Conservation (phyloP, 1,140 invertebrate genomes). For the Oppia nitens region DNA sequence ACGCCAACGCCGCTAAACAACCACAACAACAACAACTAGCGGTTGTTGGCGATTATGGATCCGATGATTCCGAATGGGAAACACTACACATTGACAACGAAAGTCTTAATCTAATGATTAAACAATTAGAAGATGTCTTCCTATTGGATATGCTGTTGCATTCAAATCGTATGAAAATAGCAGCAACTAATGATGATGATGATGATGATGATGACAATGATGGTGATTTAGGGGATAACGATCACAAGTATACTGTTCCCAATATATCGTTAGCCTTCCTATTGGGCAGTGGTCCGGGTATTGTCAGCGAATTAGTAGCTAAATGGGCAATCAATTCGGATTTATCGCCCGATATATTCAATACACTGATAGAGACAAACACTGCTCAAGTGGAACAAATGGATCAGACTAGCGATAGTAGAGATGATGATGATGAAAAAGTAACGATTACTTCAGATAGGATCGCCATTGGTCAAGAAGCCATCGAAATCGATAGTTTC, state of each 20-base stretch:
- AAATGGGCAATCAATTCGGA: conserved; percentile 56
- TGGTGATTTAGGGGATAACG: conserved; percentile 25
- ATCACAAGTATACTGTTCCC: too few relatives aligned
- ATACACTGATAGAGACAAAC: conserved; percentile 29
- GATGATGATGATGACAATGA: conserved; percentile 2
- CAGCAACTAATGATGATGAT: too few relatives aligned
- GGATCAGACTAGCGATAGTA: background rate
- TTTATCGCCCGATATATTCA: conserved; percentile 38
- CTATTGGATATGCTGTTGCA: conserved; percentile 42
- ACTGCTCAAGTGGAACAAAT: conserved; percentile 22
- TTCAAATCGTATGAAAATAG: conserved; percentile 1
- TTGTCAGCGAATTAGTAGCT: conserved; percentile 60
- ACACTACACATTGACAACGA: conserved; percentile 63
- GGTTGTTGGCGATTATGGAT: conserved; percentile 17
- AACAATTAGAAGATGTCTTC: conserved; percentile 72
- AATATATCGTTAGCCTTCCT: conserved; percentile 54
- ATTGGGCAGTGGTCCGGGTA: conserved; percentile 52
- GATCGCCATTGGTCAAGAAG: conserved; percentile 18
- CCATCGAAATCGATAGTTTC: conserved; percentile 16
- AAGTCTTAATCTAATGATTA: conserved; percentile 64
- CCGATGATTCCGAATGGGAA: conserved; percentile 43
- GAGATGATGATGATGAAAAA: background rate
- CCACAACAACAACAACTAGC: background rate
- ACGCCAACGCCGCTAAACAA: conserved; percentile 2
- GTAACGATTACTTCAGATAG: background rate